Evolutionary conservation across 2,113 vertebrate species (phyloP).

Genomic region (Craseonycteris thonglongyai): DNA sequence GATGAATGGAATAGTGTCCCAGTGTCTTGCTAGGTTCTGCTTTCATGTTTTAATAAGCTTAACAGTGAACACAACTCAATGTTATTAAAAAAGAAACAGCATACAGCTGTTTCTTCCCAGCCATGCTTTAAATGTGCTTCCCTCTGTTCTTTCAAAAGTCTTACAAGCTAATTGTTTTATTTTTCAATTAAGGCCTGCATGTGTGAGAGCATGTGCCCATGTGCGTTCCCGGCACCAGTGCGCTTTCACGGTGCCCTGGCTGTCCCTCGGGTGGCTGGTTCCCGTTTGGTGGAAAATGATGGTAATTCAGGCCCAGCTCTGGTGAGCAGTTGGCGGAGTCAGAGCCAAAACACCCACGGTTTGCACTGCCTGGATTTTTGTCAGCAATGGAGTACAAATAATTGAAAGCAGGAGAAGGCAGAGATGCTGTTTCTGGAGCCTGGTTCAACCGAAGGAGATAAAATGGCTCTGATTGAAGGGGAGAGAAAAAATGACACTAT

Average conservation of each 20-base stretch:
- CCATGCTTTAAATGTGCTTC: constrained; percentile 55
- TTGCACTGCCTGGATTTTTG: background rate
- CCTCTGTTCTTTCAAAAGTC: constrained; percentile 47
- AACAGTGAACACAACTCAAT: constrained; percentile 35
- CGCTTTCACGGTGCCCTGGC: accelerated
- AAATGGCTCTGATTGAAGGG: constrained; percentile 53
- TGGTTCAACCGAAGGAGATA: constrained; percentile 15
- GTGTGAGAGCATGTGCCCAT: background rate
- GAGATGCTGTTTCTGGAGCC: background rate
- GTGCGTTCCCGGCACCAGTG: background rate
- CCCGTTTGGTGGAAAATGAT: background rate
- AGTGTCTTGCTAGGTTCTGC: background rate
- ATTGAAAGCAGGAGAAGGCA: constrained; percentile 29
- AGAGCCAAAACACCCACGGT: background rate
- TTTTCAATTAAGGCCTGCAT: constrained; percentile 64
- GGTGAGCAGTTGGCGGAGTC: background rate
- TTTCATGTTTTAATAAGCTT: constrained; percentile 55
- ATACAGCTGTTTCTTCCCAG: constrained; percentile 45
- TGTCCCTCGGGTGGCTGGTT: background rate
- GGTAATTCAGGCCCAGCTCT: background rate
- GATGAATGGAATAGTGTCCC: background rate
- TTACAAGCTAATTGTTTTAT: constrained; percentile 67
- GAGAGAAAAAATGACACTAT: background rate
- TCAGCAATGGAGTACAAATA: constrained; percentile 16
- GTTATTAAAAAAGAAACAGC: constrained; percentile 61